Conservation (phyloP, 2,113 vertebrate species). For the Sapajus apella region DNA sequence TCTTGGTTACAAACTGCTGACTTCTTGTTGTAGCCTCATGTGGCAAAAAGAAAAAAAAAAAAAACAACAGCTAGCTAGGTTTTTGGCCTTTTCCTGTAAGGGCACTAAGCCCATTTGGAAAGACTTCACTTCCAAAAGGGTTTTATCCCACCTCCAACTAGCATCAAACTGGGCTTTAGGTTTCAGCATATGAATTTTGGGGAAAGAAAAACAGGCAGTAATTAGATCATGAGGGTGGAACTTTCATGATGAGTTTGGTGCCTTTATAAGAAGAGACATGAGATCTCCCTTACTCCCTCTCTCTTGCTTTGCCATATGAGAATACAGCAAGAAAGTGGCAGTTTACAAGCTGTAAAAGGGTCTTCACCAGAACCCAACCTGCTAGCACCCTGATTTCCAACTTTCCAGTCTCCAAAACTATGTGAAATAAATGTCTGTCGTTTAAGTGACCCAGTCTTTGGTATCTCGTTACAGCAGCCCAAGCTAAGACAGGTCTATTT, state of each 20-base stretch:
- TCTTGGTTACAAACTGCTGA: neutral
- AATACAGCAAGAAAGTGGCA: neutral
- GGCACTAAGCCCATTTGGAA: neutral
- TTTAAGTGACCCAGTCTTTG: neutral
- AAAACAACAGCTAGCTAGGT: rapidly evolving
- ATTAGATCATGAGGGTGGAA: neutral
- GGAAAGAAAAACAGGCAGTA: no score
- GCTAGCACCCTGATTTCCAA: no score
- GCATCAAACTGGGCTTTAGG: neutral
- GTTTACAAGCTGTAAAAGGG: neutral
- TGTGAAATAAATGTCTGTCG: neutral
- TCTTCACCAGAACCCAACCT: rapidly evolving
- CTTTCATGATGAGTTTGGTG: neutral
- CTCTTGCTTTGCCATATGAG: rapidly evolving
- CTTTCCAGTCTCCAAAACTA: neutral
- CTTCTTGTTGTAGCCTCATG: no score
- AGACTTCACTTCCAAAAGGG: neutral
- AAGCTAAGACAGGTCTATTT: neutral
- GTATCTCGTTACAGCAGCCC: neutral
- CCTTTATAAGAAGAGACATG: neutral
- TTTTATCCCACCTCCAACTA: neutral
- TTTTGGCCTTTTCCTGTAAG: neutral
- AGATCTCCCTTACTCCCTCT: neutral
- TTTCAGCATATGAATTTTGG: neutral
- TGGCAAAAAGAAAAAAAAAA: neutral